Evolutionary conservation across 2,113 vertebrate genomes (phyloP).

Genomic region (Salvelinus sp.): DNA sequence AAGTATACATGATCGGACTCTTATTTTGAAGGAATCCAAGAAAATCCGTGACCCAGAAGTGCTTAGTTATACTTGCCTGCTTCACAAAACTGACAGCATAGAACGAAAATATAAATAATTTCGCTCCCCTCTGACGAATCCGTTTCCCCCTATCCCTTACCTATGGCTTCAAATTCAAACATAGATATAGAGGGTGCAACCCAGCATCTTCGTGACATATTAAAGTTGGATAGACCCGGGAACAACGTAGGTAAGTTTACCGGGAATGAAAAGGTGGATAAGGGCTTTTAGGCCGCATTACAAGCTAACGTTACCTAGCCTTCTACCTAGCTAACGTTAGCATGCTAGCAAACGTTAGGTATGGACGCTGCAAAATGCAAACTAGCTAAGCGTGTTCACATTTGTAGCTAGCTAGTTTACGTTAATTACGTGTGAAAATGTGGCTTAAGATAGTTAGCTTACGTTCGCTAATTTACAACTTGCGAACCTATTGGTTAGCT

Average conservation of each 20-base stretch:
- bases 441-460: too few species aligned
- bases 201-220: constrained; percentile 91
- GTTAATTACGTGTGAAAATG: too few species aligned
- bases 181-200: constrained; percentile 94
- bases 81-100: too few species aligned
- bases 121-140: constrained; percentile 30
- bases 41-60: too few species aligned
- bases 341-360: neutral
- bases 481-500: too few species aligned
- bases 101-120: constrained; percentile 37
- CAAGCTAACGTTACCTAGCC: constrained; percentile 7
- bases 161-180: constrained; percentile 84
- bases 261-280: constrained; percentile 22
- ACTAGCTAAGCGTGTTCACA: neutral
- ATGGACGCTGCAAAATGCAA: too few species aligned
- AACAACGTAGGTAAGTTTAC: constrained; percentile 54
- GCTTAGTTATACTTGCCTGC: too few species aligned
- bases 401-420: neutral
- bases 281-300: constrained; percentile 51
- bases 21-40: too few species aligned
- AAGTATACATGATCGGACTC: too few species aligned
- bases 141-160: constrained; percentile 53
- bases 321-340: constrained; percentile 13
- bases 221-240: constrained; percentile 87
- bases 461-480: too few species aligned